phyloP scores from a whole-genome alignment of 2,888 invertebrate genomes.

The Pachycephus smyrnensis region DNA sequence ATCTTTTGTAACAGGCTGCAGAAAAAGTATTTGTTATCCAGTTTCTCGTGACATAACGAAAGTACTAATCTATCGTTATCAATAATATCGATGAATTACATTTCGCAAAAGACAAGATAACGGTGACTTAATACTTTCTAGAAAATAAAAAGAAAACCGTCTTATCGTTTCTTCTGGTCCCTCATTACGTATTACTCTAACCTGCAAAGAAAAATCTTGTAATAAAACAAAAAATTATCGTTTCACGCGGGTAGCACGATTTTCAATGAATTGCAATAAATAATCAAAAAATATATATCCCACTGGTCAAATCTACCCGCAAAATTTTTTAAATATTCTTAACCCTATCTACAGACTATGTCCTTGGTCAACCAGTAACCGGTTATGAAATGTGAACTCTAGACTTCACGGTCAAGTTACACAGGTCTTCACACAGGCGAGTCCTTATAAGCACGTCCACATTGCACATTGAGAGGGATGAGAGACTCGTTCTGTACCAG shows the following conservation, averaged over 20 bases:
- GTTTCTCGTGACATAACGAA: neutral
- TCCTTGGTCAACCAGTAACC: constrained; percentile 1
- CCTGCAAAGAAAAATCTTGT: no score
- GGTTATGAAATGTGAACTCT: constrained; percentile 5
- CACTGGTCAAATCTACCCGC: neutral
- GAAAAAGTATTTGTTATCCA: neutral
- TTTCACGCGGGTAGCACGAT: neutral
- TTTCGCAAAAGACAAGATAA: neutral
- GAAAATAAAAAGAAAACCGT: neutral
- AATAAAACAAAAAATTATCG: no score
- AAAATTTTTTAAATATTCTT: neutral
- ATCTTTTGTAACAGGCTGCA: neutral
- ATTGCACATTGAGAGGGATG: neutral
- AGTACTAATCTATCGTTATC: neutral
- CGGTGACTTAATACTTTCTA: neutral
- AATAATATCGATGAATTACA: neutral
- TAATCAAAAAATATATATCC: neutral
- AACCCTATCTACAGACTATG: neutral
- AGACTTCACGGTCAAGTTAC: neutral
- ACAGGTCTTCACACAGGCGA: neutral
- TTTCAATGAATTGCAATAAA: neutral
- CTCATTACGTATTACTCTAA: no score
- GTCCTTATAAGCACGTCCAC: neutral
- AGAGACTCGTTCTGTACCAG: neutral
- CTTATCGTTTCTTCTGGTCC: neutral